These are phyloP conservation scores for Oenanthe oenanthe DNA, from an alignment of 2,113 vertebrate species.

Conservation along the genomic window DNA sequence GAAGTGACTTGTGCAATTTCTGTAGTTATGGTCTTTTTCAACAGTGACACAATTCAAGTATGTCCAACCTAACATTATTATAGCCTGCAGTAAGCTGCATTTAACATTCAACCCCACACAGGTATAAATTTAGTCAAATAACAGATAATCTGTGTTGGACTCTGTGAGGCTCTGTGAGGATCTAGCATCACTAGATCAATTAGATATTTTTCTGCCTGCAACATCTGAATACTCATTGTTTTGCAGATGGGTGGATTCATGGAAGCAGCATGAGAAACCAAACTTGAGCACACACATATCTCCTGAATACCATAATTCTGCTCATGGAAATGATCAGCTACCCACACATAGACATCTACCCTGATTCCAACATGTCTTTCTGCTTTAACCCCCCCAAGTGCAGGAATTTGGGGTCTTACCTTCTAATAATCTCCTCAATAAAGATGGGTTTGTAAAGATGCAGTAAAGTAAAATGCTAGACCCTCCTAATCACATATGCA, in stretches of 20 bases:
- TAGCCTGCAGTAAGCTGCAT: neutral
- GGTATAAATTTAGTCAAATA: neutral
- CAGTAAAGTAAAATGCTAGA: neutral
- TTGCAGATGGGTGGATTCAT: neutral
- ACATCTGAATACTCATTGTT: neutral
- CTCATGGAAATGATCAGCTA: neutral
- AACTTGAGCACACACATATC: neutral
- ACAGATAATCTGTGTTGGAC: neutral
- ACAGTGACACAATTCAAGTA: neutral
- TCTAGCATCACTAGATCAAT: neutral
- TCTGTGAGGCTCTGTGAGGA: neutral
- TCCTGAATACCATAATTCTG: neutral
- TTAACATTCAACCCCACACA: neutral
- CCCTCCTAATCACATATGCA: accelerated
- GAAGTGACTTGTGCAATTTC: neutral
- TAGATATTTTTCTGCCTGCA: neutral
- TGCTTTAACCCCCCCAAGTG: neutral
- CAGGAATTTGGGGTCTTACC: accelerated
- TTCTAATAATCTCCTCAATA: neutral
- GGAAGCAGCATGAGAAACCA: neutral
- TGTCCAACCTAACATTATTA: neutral
- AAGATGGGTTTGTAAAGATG: neutral
- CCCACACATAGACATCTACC: neutral
- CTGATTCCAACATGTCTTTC: neutral
- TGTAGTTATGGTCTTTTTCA: neutral